Evolutionary conservation across 2,113 vertebrate genomes (phyloP).

Genomic region (Merops nubicus): DNA sequence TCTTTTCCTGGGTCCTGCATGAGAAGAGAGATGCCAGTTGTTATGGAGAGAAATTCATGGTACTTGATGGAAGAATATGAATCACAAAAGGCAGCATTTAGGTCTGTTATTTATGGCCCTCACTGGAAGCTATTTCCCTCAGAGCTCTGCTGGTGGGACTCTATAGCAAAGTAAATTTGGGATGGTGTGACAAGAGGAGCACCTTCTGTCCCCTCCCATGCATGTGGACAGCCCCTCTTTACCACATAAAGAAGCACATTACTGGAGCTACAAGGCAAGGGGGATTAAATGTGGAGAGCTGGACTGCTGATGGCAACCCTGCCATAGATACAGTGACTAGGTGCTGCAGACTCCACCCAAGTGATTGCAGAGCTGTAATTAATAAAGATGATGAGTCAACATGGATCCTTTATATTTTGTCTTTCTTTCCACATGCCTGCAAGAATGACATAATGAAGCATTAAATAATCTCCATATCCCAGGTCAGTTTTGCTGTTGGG

Average conservation of each 20-base stretch:
- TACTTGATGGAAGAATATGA: neutral
- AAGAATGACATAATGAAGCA: neutral
- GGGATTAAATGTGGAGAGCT: neutral
- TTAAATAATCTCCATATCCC: neutral
- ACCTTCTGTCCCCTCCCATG: neutral
- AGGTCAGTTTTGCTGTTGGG: neutral
- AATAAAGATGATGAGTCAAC: neutral
- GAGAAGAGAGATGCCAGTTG: neutral
- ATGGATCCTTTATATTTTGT: neutral
- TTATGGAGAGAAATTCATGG: neutral
- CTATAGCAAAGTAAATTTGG: neutral
- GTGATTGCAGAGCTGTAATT: neutral
- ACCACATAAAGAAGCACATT: rapidly evolving
- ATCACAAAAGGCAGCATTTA: rapidly evolving
- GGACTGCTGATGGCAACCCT: neutral
- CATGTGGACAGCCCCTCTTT: neutral
- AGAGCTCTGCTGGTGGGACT: neutral
- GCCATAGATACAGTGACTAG: neutral
- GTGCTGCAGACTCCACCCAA: neutral
- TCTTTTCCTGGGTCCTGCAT: neutral
- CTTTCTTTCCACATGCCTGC: neutral
- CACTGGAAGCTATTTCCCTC: neutral
- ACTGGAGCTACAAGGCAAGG: neutral
- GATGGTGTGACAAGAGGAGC: neutral
- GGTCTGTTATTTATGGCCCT: neutral